phyloP scores from a whole-genome alignment of 2,113 vertebrate species.

The Boulengeromyrus knoepffleri region DNA sequence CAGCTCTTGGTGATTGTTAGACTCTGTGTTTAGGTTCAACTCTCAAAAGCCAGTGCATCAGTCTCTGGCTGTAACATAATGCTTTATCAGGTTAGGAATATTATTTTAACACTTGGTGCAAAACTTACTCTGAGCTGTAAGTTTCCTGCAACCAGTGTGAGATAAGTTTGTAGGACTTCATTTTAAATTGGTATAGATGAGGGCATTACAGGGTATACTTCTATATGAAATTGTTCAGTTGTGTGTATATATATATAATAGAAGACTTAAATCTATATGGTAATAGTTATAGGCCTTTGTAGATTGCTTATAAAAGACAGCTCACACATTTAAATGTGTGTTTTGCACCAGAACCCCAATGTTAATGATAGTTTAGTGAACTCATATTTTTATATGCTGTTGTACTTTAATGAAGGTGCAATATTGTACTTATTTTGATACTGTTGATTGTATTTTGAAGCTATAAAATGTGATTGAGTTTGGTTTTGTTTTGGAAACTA shows the following conservation, averaged over 20 bases:
- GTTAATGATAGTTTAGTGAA: conserved; percentile 47
- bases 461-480: conserved; percentile 40
- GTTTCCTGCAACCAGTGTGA: conserved; percentile 35
- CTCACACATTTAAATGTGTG: conserved; percentile 54
- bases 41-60: conserved; percentile 24
- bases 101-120: conserved; percentile 29
- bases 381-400: conserved; percentile 54
- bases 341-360: conserved; percentile 53
- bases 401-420: conserved; percentile 64
- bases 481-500: conserved; percentile 34
- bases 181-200: conserved; percentile 45
- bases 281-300: conserved; percentile 52
- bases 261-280: conserved; percentile 38
- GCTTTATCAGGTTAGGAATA: background rate
- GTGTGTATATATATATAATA: conserved; percentile 52
- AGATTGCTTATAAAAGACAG: conserved; percentile 48
- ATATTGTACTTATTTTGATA: conserved; percentile 67
- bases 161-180: conserved; percentile 37
- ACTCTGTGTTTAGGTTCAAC: conserved; percentile 38
- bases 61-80: background rate
- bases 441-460: conserved; percentile 42
- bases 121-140: conserved; percentile 39
- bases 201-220: conserved; percentile 66
- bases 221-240: conserved; percentile 50
- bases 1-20: conserved; percentile 33